Evolutionary conservation across 2,113 vertebrate genomes (phyloP).

Genomic region (Columbina picui): DNA sequence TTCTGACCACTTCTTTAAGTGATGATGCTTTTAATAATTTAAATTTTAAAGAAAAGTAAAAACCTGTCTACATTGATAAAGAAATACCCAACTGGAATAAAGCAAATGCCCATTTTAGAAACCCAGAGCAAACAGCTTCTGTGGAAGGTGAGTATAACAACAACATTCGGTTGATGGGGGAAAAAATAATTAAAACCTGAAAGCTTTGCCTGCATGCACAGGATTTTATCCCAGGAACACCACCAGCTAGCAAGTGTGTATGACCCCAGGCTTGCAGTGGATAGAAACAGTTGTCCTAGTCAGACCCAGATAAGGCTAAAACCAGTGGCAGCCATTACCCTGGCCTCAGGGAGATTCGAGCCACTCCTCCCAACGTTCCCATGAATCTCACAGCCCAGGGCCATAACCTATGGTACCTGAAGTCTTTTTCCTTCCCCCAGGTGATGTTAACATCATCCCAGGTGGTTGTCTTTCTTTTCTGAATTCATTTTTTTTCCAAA

Average conservation of each 20-base stretch:
- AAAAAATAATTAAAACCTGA: background rate
- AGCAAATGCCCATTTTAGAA: background rate
- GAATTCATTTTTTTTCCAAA: background rate
- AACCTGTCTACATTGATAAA: background rate
- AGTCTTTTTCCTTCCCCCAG: background rate
- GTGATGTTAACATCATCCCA: background rate
- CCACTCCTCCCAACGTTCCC: background rate
- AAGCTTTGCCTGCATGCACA: background rate
- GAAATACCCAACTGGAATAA: background rate
- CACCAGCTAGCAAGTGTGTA: background rate
- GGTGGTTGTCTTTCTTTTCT: background rate
- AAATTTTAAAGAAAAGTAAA: background rate
- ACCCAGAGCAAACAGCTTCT: background rate
- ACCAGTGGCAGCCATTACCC: background rate
- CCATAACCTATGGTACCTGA: background rate
- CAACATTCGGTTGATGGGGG: background rate
- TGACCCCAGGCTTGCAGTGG: background rate
- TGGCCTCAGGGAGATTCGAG: background rate
- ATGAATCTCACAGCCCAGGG: background rate
- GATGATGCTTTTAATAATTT: background rate
- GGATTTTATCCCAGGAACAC: background rate
- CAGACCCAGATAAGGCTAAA: background rate
- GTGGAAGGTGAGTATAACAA: background rate
- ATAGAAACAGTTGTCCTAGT: background rate
- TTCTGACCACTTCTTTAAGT: background rate